Base-by-base conservation (phyloP, 2,797 vertebrate species). In the Danio kyathit region DNA sequence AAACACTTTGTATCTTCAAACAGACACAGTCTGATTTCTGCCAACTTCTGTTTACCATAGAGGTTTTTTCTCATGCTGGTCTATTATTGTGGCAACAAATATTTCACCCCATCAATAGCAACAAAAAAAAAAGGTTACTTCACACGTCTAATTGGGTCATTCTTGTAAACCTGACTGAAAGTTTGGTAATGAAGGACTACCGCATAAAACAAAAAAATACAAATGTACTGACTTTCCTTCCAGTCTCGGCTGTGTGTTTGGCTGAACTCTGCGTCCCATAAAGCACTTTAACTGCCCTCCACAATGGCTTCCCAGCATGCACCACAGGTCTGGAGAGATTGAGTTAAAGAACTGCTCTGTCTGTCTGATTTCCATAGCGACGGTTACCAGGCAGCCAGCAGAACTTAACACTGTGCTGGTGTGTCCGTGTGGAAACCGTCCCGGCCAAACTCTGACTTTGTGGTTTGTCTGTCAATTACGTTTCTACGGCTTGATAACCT, bases 341-440 rank as follows among this genome's bases (percentile, higher is more conserved):
- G 0, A 60, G 63, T 10, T 46, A 76, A 61, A 67, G 6, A 13
- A n/a, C 51, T 61, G 21, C 29, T 72, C 8, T 7, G 48, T n/a
- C 16, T 13, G 43, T 44, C 19, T 40, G 44, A 51, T 81, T 75
- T 59, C 72, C 60, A 81, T 52, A 67, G 79, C n/a, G 16, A 81
- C 63, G 5, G 54, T 43, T 11, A 6, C 52, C 51, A 41, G 16
- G 71, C 51, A 41, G 9, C 38, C 56, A 44, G 5, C n/a, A 57
- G 57, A 51, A 38, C 6, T n/a, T 6, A 40, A 7, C 59, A 48
- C 29, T 48, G 77, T 17, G 12, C 52, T 52, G 19, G 40, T 10
- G 12, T 19, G 16, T 76, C 49, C 14, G 19, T 64, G 9, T 44
- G 48, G 2, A 2, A 49, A 17, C 65, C 0, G 0, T 56, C 61